Percentiles rank a stretch among this genome's conserved stretches.
Evolutionary conservation across 2,113 vertebrate species (phyloP).

Genomic region (Oostethus manadensis): DNA sequence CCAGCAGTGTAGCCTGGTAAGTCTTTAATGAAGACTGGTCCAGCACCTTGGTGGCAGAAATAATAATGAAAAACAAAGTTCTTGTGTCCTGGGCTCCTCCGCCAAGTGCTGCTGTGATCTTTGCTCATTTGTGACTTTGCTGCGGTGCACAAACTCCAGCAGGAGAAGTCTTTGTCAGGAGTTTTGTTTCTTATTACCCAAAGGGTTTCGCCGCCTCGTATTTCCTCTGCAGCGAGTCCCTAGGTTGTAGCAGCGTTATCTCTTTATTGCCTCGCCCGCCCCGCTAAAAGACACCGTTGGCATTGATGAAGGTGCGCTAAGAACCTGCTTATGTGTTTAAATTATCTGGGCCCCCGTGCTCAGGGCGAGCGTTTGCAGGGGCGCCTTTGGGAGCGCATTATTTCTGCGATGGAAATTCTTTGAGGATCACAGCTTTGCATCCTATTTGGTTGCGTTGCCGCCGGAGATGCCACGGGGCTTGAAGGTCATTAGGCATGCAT

Average conservation of each 20-base stretch:
- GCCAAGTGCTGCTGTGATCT: too few relatives aligned
- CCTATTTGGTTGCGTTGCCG: constrained; percentile 72
- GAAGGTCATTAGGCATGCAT: constrained; percentile 69
- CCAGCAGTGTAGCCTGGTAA: too few relatives aligned
- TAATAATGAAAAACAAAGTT: too few relatives aligned
- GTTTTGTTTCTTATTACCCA: constrained; percentile 74
- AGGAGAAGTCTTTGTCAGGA: constrained; percentile 73
- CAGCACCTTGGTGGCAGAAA: too few relatives aligned
- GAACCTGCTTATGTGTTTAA: constrained; percentile 80
- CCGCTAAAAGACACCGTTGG: constrained; percentile 67
- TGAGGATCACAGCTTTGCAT: constrained; percentile 77
- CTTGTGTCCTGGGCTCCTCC: too few relatives aligned
- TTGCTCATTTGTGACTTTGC: constrained; percentile 62
- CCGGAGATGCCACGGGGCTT: constrained; percentile 66
- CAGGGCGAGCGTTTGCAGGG: constrained; percentile 66
- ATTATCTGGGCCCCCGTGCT: constrained; percentile 73
- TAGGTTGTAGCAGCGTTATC: constrained; percentile 70
- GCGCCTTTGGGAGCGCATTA: constrained; percentile 70
- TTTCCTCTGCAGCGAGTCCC: constrained; percentile 71
- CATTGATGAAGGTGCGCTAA: constrained; percentile 76
- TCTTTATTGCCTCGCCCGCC: constrained; percentile 64
- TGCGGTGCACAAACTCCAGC: constrained; percentile 51
- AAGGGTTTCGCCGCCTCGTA: constrained; percentile 61
- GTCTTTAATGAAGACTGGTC: too few relatives aligned
- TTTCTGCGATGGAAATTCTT: constrained; percentile 74